Base-by-base conservation (phyloP, 2,888 invertebrate species). In the Lottia gigantea region DNA sequence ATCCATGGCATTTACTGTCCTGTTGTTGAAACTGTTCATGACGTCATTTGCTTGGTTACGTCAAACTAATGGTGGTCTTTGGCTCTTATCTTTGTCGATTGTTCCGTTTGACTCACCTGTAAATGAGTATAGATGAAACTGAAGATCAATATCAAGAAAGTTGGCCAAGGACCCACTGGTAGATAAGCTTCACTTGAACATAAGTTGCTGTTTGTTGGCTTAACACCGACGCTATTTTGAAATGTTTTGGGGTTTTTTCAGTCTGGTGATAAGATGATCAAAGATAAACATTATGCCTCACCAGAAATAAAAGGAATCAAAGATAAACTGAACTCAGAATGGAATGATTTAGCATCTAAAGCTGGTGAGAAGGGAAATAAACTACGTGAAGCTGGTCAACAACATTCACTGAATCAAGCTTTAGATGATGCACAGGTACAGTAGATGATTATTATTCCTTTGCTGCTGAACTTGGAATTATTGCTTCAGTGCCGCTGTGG, bases 371-470 rank as follows among this genome's bases (percentile, higher is more conserved):
- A 92, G 78, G 96, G 91, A 80, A 92, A 91, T 88, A 93, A 92
- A 85, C 90, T 98, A 73, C 73, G 84, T 23, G 84, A 98, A 89
- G 97, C 97, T 0, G 92, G 93, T 0, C 93, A 94, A 40, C 96
- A 97, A 88, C 93, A 87, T 66, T 81, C 83, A 31, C 84, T 89
- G 68, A 88, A 89, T 78, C 87, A 94, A 66, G 93, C 94, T 0
- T 92, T 98, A 80, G 96, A 97, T 79, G 97, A 96, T 89, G 95
- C 97, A 0, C 92, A 94, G 82, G 85, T 84, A 71, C n/a, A 19
- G 23, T 40, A 1, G 40, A 8, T 40, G 6, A 31, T 31, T 31
- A 31, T 31, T 31, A 11, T 40, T 40, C 11, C 11, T 40, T 40
- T 4, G 11, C 11, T 40, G 11, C 40, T 40, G 6, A 31, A 31